phyloP scores from a whole-genome alignment of 2,797 vertebrate genomes.

The Typhlichthys eigenmanni region DNA sequence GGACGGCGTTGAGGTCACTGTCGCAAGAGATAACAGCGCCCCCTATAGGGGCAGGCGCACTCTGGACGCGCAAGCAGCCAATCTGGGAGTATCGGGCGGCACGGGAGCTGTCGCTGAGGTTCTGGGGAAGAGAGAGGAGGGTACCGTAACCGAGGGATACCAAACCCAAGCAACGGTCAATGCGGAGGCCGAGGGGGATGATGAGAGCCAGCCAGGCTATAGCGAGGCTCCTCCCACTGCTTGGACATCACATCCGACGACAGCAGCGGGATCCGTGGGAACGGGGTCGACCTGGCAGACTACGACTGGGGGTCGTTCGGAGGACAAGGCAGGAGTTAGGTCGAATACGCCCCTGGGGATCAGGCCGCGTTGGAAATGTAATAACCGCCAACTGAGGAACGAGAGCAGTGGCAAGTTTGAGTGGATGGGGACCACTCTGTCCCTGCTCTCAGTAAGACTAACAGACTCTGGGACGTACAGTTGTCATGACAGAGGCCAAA shows the following conservation, averaged over 20 bases:
- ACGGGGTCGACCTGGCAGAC: conserved; percentile 1
- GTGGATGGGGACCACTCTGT: conserved; percentile 38
- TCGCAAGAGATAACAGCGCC: conserved; percentile 13
- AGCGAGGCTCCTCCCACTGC: too few relatives aligned
- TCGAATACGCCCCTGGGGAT: conserved; percentile 43
- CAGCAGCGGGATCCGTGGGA: not conserved
- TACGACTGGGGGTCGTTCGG: conserved; percentile 13
- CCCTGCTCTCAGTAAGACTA: conserved; percentile 46
- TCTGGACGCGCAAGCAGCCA: not conserved
- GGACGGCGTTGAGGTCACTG: conserved; percentile 49
- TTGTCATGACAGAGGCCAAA: conserved; percentile 64
- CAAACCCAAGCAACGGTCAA: not conserved
- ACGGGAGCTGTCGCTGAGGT: not conserved
- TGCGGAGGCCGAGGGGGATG: not conserved
- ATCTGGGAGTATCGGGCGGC: not conserved
- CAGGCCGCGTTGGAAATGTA: conserved; percentile 58
- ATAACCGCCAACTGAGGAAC: conserved; percentile 27
- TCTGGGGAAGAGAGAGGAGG: conserved; percentile 1
- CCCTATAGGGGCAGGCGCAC: not conserved
- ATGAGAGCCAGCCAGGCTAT: not conserved
- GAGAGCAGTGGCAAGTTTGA: conserved; percentile 17
- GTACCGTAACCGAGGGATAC: not conserved
- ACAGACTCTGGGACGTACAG: conserved; percentile 78
- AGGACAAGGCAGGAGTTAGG: conserved; percentile 12
- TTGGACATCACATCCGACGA: too few relatives aligned